Evolutionary conservation across 2,888 invertebrate genomes (phyloP), one percentile per base, ranked within the genome.

Genomic region (Laothoe populi): DNA sequence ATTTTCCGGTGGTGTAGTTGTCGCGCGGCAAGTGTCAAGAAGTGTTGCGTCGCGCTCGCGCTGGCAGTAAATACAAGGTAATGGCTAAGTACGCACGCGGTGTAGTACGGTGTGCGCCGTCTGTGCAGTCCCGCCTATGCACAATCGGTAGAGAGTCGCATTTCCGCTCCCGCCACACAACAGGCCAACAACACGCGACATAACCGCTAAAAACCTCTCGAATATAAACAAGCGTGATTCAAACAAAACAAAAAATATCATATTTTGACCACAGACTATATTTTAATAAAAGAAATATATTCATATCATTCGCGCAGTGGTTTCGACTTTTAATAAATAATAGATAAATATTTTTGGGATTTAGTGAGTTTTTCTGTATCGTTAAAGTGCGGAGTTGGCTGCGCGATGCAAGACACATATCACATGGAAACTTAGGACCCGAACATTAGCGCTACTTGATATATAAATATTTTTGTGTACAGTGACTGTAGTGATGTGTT

Each of bases 91-190:
- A 92, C 92, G 92, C 90, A 88, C 92, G 92, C 91, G 83, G 87
- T 84, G 88, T 90, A 92, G 92, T 93, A 92, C 89, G 88, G 89
- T 83, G 87, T 87, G 93, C 89, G 88, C 87, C 88, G 90, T 84
- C 89, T 84, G 89, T 93, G 92, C 93, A 92, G 90, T 92, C 86
- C 90, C 90, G 90, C 87, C 89, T 91, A 92, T 93, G 93, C 93
- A 93, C 93, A 90, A 87, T 79, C 87, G 83, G 82, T 81, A 86
- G 90, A 86, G 86, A 87, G 91, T 88, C 92, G 89, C 91, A 88
- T 90, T 85, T 86, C 88, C 89, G 87, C 79, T 87, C 84, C 79
- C 84, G 83, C 70, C 80, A 82, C 70, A 82, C 77, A 73, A 79
- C 80, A 78, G 78, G 83, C 84, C 82, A 84, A 87, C 78, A 86